Percentiles rank a stretch among this genome's conserved stretches.
Evolutionary conservation across 2,113 vertebrate species (phyloP).

Genomic region (Misgurnus mizolepis): DNA sequence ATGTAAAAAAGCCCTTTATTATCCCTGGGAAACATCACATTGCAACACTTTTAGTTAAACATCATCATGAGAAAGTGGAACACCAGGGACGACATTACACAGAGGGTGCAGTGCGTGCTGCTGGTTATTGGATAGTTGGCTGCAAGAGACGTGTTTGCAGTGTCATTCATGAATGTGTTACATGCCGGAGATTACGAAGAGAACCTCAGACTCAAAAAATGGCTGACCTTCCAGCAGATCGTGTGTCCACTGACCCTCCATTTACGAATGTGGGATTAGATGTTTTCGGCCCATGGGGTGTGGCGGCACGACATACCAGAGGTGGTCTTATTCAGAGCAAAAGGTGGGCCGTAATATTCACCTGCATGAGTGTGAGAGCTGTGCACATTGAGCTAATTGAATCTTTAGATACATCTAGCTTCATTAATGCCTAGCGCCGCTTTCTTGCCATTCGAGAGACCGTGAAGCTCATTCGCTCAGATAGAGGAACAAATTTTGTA

Average conservation of each 20-base stretch:
- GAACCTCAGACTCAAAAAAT: conserved; percentile 14
- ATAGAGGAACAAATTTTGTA: conserved; percentile 4
- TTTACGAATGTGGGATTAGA: conserved; percentile 36
- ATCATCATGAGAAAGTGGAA: conserved; percentile 19
- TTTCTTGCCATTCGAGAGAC: conserved; percentile 16
- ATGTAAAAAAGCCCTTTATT: conserved; percentile 2
- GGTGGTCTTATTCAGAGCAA: conserved; percentile 39
- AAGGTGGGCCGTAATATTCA: conserved; percentile 48
- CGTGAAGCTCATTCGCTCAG: conserved; percentile 1
- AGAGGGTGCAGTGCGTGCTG: conserved; percentile 32
- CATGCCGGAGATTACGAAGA: conserved; percentile 11
- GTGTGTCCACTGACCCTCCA: conserved; percentile 24
- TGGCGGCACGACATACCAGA: conserved; percentile 17
- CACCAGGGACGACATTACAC: conserved; percentile 40
- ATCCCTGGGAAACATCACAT: conserved; percentile 12
- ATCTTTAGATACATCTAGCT: conserved; percentile 40
- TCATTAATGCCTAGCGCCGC: conserved; percentile 21
- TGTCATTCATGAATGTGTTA: conserved; percentile 20
- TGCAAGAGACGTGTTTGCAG: neutral
- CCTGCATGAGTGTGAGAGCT: conserved; percentile 42
- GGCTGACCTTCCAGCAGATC: conserved; percentile 18
- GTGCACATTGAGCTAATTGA: conserved; percentile 42
- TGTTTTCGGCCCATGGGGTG: conserved; percentile 15
- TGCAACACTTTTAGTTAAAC: conserved; percentile 7
- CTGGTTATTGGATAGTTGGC: conserved; percentile 29